Conservation (phyloP, 1,140 invertebrate genomes). For the Trichomalopsis sarcophagae region DNA sequence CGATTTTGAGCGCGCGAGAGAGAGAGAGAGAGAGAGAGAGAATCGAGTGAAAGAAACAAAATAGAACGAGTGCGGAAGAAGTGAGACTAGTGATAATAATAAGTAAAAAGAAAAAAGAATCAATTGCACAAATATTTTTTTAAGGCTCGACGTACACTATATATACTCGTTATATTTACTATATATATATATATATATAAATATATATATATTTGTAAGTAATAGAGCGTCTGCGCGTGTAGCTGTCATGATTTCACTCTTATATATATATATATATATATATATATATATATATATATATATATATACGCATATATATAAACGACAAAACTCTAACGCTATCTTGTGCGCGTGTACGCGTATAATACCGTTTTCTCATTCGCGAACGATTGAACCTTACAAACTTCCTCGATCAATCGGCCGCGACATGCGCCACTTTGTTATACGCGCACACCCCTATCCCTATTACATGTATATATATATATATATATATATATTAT, state of each 20-base stretch:
- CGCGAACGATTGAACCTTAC: constrained; percentile 11
- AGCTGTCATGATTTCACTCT: constrained; percentile 7
- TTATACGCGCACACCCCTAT: not conserved
- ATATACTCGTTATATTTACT: constrained; percentile 15
- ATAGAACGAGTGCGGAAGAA: constrained; percentile 12
- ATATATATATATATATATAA: constrained; percentile 36
- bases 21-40: not conserved
- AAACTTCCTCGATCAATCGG: constrained; percentile 31
- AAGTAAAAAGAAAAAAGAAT: constrained; percentile 34
- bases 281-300: too few species aligned
- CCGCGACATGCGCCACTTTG: not conserved
- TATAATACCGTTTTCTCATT: not conserved
- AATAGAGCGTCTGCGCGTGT: constrained; percentile 30
- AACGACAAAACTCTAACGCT: too few species aligned
- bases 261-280: too few species aligned
- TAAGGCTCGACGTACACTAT: constrained; percentile 34
- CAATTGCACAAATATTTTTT: constrained; percentile 50
- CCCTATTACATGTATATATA: not conserved
- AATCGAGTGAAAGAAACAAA: not conserved
- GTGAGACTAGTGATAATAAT: constrained; percentile 11
- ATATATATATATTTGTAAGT: constrained; percentile 39
- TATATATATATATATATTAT: too few species aligned
- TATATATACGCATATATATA: too few species aligned
- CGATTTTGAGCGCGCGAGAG: not conserved
- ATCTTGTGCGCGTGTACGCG: too few species aligned